Percentiles rank a stretch among this genome's conserved stretches.
Evolutionary conservation across 1,140 invertebrate species (phyloP).

Genomic region (Drosophila triauraria): DNA sequence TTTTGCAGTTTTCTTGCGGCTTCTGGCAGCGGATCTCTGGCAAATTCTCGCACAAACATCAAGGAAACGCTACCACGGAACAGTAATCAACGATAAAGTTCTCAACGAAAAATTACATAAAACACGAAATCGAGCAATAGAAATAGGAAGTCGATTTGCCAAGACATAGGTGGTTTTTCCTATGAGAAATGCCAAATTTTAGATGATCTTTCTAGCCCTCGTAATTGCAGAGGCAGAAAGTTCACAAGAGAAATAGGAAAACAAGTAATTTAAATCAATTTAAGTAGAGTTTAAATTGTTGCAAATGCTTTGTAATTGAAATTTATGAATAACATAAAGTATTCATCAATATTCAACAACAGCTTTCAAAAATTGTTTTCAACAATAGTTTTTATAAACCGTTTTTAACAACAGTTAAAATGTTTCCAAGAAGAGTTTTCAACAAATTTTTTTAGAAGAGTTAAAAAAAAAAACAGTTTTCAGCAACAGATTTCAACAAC

Average conservation of each 20-base stretch:
- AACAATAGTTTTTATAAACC: too few species aligned
- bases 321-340: neutral
- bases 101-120: constrained; percentile 50
- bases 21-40: constrained; percentile 36
- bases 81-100: constrained; percentile 49
- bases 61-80: constrained; percentile 47
- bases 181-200: neutral
- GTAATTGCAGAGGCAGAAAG: neutral
- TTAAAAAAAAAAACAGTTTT: neutral
- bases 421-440: neutral
- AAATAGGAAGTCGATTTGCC: constrained; percentile 47
- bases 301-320: too few species aligned
- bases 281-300: too few species aligned
- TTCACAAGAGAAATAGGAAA: too few species aligned
- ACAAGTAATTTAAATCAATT: neutral
- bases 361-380: neutral
- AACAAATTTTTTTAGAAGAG: too few species aligned
- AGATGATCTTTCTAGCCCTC: neutral
- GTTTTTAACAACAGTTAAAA: neutral
- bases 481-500: neutral
- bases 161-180: neutral
- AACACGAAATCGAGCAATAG: constrained; percentile 27
- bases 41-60: constrained; percentile 50
- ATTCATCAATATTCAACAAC: neutral
- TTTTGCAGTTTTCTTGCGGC: constrained; percentile 14